Conservation (phyloP, 2,113 vertebrate genomes). For the Progne subis region DNA sequence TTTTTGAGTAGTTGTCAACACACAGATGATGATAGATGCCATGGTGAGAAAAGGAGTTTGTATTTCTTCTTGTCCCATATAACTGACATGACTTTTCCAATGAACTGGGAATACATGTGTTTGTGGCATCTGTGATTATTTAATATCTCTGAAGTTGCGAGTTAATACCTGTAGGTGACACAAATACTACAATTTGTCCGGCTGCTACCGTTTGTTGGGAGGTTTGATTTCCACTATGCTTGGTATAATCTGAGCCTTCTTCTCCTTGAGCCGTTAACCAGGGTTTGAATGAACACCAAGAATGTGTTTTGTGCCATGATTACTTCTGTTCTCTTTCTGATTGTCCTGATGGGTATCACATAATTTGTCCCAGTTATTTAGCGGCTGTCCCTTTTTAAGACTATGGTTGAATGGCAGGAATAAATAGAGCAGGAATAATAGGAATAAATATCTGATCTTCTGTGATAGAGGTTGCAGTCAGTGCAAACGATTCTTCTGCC, state of each 20-base stretch:
- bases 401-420: slow-evolving; percentile 20
- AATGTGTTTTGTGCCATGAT: background rate
- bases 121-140: background rate
- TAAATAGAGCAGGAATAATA: slow-evolving; percentile 16
- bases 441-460: background rate
- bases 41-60: background rate
- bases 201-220: background rate
- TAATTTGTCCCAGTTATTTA: slow-evolving; percentile 25
- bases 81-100: background rate
- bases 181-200: background rate
- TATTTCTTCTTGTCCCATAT: background rate
- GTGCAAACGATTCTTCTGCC: background rate
- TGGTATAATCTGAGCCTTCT: background rate
- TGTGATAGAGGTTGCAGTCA: background rate
- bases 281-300: background rate
- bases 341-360: background rate
- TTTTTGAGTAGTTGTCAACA: background rate
- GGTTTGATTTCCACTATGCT: background rate
- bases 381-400: background rate
- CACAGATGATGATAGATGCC: background rate
- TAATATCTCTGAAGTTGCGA: background rate
- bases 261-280: background rate
- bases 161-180: background rate
- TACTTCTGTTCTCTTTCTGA: background rate
- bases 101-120: background rate